These are phyloP conservation scores for Apodemia zela DNA, from an alignment of 2,888 invertebrate species.

Conservation along the genomic window DNA sequence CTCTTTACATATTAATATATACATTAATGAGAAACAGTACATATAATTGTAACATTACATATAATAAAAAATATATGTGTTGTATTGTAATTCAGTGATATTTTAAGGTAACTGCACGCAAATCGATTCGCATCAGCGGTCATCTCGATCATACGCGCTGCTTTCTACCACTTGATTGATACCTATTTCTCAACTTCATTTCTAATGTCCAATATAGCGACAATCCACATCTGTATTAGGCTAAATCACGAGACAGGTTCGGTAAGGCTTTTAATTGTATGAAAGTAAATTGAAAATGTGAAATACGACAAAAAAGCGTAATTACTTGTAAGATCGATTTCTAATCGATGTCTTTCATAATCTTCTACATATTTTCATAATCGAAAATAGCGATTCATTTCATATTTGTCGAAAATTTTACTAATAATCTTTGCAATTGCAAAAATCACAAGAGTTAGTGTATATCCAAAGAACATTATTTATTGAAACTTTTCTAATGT, in stretches of 20 bases:
- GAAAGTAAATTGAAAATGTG: not conserved
- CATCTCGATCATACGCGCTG: conserved; percentile 26
- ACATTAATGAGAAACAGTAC: not conserved
- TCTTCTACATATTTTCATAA: no score
- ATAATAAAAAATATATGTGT: not conserved
- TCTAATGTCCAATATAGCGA: not conserved
- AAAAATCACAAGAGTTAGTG: no score
- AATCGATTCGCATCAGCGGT: conserved; percentile 24
- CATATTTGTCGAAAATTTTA: no score
- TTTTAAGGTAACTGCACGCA: conserved; percentile 27
- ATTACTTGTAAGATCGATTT: no score
- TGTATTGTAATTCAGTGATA: not conserved
- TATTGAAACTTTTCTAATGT: no score
- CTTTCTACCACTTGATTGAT: conserved; percentile 18
- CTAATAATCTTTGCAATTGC: no score
- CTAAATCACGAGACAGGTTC: not conserved
- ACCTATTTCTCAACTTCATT: not conserved
- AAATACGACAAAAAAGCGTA: conserved; percentile 12
- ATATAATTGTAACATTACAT: not conserved
- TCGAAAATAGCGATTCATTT: no score
- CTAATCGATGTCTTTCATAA: no score
- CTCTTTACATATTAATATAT: no score
- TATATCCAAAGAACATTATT: no score
- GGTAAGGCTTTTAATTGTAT: not conserved
- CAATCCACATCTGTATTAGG: not conserved